These are phyloP conservation scores for Temnothorax curvispinosus DNA, from an alignment of 1,140 invertebrate species.

Conservation along the genomic window DNA sequence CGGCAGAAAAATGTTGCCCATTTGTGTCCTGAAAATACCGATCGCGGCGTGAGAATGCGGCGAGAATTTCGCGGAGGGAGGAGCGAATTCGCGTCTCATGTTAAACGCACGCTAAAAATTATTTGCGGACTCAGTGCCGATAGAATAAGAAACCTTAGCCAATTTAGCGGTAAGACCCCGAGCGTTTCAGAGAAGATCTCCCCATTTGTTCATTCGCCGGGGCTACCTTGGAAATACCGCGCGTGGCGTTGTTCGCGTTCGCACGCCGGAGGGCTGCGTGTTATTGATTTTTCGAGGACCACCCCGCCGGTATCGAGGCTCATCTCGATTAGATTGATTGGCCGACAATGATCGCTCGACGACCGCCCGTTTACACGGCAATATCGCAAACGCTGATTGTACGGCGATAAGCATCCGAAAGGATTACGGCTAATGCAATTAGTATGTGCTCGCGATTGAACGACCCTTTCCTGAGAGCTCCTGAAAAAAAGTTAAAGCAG, in stretches of 20 bases:
- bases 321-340: slow-evolving; percentile 73
- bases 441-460: slow-evolving; percentile 42
- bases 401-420: slow-evolving; percentile 28
- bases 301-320: slow-evolving; percentile 16
- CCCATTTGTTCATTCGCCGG: background rate
- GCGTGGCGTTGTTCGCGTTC: slow-evolving; percentile 5
- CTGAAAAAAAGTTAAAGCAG: background rate
- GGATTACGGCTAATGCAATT: slow-evolving; percentile 61
- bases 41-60: background rate
- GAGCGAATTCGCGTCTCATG: background rate
- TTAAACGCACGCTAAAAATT: background rate
- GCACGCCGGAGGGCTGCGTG: slow-evolving; percentile 5
- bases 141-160: background rate
- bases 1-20: background rate
- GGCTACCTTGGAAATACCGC: slow-evolving; percentile 10
- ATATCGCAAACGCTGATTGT: slow-evolving; percentile 1
- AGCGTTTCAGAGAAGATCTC: background rate
- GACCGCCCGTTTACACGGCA: slow-evolving; percentile 52
- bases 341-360: slow-evolving; percentile 56
- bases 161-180: background rate
- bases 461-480: background rate
- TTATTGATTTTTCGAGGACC: slow-evolving; percentile 62
- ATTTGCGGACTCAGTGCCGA: background rate
- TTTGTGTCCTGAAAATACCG: background rate
- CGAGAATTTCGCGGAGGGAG: background rate